Conservation (phyloP, 1,140 invertebrate species). For the Plutomurus gul region DNA sequence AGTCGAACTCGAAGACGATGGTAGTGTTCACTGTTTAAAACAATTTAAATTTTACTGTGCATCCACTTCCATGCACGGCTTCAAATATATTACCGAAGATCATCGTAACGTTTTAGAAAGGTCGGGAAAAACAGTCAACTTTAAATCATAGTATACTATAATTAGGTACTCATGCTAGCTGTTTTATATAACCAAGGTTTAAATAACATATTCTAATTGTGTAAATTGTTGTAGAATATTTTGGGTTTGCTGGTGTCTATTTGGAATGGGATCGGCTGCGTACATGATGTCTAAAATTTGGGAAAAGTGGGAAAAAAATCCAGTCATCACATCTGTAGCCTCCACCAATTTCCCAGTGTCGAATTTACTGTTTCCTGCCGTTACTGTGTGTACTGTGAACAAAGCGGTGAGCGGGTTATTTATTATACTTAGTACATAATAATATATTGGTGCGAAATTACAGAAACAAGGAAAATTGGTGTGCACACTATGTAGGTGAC, state of each 20-base stretch:
- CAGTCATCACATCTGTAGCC: constrained; percentile 49
- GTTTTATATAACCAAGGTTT: background rate
- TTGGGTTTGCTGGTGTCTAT: constrained; percentile 52
- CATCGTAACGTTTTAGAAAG: constrained; percentile 46
- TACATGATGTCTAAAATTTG: constrained; percentile 54
- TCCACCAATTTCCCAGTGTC: constrained; percentile 50
- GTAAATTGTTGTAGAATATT: constrained; percentile 42
- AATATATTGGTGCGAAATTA: too few relatives aligned
- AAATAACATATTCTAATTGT: background rate
- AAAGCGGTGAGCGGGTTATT: too few relatives aligned
- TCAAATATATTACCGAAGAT: constrained; percentile 51
- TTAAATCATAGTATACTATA: background rate
- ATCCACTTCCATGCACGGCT: constrained; percentile 48
- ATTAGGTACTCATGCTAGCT: background rate
- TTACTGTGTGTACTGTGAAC: constrained; percentile 54
- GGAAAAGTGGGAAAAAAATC: constrained; percentile 50
- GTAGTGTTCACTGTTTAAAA: background rate
- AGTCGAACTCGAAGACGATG: background rate
- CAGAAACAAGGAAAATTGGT: too few relatives aligned
- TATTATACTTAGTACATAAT: too few relatives aligned
- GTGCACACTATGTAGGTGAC: too few relatives aligned
- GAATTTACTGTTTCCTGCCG: constrained; percentile 51
- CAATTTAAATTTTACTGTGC: constrained; percentile 48
- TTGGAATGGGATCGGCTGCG: constrained; percentile 45
- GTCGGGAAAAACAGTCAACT: constrained; percentile 19